Evolutionary conservation across 2,888 invertebrate genomes (phyloP).

Genomic region (Flexamia atlantica): DNA sequence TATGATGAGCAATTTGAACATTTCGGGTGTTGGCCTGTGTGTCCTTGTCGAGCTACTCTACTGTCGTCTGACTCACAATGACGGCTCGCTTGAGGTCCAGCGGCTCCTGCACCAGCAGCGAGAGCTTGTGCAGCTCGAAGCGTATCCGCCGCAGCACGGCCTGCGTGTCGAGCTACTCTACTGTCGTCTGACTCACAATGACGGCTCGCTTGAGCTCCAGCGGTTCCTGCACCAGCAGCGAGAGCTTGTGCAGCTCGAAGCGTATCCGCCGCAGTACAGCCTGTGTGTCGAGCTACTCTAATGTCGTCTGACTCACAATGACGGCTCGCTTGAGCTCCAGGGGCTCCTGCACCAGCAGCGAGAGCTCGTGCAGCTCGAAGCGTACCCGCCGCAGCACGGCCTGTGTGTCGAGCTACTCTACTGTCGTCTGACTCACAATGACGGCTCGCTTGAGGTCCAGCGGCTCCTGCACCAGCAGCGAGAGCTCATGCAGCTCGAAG

Average conservation of each 20-base stretch:
- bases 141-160: constrained; percentile 86
- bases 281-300: constrained; percentile 75
- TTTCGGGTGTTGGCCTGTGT: too few species aligned
- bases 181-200: constrained; percentile 72
- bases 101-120: constrained; percentile 88
- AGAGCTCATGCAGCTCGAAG: constrained; percentile 88
- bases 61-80: constrained; percentile 72
- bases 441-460: constrained; percentile 78
- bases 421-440: constrained; percentile 72
- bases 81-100: constrained; percentile 78
- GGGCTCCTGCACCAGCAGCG: constrained; percentile 88
- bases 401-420: constrained; percentile 75
- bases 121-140: constrained; percentile 88
- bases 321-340: constrained; percentile 78
- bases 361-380: constrained; percentile 88
- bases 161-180: neutral
- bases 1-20: too few species aligned
- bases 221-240: constrained; percentile 88
- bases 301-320: constrained; percentile 72
- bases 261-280: constrained; percentile 85
- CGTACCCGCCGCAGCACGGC: constrained; percentile 85
- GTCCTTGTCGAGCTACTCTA: neutral
- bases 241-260: constrained; percentile 88
- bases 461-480: constrained; percentile 88
- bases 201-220: constrained; percentile 78